These are phyloP conservation scores for Upupa epops DNA, from an alignment of 2,113 vertebrate genomes.

Conservation along the genomic window DNA sequence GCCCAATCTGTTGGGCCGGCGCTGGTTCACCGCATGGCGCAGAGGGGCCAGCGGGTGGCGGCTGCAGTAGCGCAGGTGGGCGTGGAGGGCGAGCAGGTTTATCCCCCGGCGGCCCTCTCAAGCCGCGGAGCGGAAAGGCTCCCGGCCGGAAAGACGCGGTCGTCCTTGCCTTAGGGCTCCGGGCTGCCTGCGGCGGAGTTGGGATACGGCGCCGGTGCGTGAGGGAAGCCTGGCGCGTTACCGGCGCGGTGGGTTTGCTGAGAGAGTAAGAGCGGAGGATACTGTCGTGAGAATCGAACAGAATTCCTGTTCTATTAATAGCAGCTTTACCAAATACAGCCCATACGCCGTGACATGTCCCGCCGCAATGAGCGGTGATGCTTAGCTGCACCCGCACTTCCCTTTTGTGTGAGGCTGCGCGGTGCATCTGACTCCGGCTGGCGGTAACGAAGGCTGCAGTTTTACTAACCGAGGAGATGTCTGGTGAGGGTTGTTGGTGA, in stretches of 20 bases:
- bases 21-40: rapidly evolving
- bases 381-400: not conserved
- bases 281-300: too few species aligned
- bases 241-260: rapidly evolving
- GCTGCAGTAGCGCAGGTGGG: not conserved
- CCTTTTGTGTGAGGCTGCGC: rapidly evolving
- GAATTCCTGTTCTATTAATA: not conserved
- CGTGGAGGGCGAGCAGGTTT: too few species aligned
- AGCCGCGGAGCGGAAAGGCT: not conserved
- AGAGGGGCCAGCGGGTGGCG: not conserved
- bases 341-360: too few species aligned
- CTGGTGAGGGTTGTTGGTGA: not conserved
- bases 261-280: not conserved
- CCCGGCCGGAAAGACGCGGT: not conserved
- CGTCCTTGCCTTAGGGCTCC: not conserved
- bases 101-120: not conserved
- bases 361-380: rapidly evolving
- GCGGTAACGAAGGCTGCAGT: not conserved
- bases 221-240: not conserved
- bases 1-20: too few species aligned
- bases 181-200: not conserved
- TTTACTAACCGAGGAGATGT: not conserved
- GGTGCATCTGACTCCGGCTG: rapidly evolving
- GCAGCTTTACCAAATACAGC: too few species aligned
- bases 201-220: too few species aligned